Base-by-base conservation (phyloP, 2,113 vertebrate species). In the Pantherophis guttatus region DNA sequence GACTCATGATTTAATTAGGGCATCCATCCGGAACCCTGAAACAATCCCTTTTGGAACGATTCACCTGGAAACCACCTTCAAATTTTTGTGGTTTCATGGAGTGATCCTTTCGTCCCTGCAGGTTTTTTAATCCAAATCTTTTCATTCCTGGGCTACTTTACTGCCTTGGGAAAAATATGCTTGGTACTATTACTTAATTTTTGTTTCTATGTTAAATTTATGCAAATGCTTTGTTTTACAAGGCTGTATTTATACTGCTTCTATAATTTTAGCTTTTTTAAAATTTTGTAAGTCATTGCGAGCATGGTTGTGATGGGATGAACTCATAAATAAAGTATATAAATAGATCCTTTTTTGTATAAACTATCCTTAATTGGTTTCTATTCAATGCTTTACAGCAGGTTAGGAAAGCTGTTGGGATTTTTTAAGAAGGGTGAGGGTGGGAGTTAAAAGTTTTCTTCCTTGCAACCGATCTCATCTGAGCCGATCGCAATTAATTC, bases 401-500 rank as follows among this genome's bases (percentile, higher is more conserved):
- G 23, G 12, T 39, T 21, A 88, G 29, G 33, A 54, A 44, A 44
- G n/a, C 53, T 29, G 12, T 70, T 91, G 9, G 70, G 17, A 26
- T 54, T 92, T 62, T n/a, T 86, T 50, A 50, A 85, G 24, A 58
- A 85, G 70, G 50, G 26, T 58, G 44, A 19, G 24, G 24, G 9
- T 11, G 39, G 48, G 62, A 94, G 94, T 89, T 3, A 11, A 15
- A 48, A 86, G 11, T 90, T 89, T 44, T 85, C 21, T 24, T 59
- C 24, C 21, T 89, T 90, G 44, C 70, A 90, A 58, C 2, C 33
- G 53, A 89, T 92, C 26, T 9, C 39, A 58, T 58, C 54, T 58
- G 55, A 93, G 81, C 4, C 0, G 57, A 10, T 93, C 59, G 7
- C 29, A 33, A 39, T 89, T 96, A 95, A 94, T 65, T n/a, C 58